These are phyloP conservation scores for Ochropacha duplaris DNA, from an alignment of 2,888 invertebrate species.

Conservation along the genomic window DNA sequence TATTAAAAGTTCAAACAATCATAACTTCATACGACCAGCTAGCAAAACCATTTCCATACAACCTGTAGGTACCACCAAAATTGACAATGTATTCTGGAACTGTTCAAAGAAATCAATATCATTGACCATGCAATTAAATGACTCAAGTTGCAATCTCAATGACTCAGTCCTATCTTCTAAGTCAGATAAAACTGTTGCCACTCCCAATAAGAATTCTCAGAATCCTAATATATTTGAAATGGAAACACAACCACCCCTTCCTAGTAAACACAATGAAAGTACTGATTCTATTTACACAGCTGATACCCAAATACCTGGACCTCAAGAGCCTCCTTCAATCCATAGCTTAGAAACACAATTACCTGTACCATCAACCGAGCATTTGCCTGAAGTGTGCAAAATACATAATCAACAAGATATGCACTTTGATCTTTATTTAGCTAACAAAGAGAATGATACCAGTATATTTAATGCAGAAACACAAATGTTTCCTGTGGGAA, in stretches of 20 bases:
- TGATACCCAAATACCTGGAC: slow-evolving; percentile 32
- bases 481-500: slow-evolving; percentile 23
- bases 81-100: slow-evolving; percentile 59
- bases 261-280: slow-evolving; percentile 27
- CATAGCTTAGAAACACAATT: slow-evolving; percentile 40
- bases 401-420: slow-evolving; percentile 53
- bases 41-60: slow-evolving; percentile 53
- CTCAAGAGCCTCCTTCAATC: slow-evolving; percentile 23
- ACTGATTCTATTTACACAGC: slow-evolving; percentile 52
- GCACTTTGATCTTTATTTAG: slow-evolving; percentile 48
- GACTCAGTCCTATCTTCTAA: slow-evolving; percentile 34
- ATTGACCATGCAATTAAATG: slow-evolving; percentile 43
- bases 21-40: slow-evolving; percentile 51
- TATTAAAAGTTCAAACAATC: slow-evolving; percentile 46
- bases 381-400: slow-evolving; percentile 51
- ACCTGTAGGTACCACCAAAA: slow-evolving; percentile 54
- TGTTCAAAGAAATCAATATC: slow-evolving; percentile 64
- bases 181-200: slow-evolving; percentile 15
- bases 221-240: slow-evolving; percentile 37
- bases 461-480: slow-evolving; percentile 48
- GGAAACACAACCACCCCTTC: slow-evolving; percentile 55
- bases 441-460: slow-evolving; percentile 50
- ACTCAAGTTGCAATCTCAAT: slow-evolving; percentile 41
- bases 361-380: slow-evolving; percentile 25
- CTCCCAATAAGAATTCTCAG: slow-evolving; percentile 15